These are phyloP conservation scores for Phycodurus eques DNA, from an alignment of 2,113 vertebrate species.

Conservation along the genomic window DNA sequence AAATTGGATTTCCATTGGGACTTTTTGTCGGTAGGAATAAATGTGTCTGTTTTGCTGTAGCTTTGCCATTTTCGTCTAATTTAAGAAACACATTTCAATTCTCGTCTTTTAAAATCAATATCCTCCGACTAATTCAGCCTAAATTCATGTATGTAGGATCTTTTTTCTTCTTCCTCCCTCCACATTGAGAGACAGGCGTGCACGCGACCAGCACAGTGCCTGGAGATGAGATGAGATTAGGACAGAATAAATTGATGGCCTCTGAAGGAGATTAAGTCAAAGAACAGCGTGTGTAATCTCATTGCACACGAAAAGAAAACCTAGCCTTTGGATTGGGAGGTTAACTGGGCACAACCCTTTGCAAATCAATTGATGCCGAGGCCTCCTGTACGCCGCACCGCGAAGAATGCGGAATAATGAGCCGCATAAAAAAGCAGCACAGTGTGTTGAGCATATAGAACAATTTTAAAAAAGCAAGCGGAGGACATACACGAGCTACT, in stretches of 20 bases:
- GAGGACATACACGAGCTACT: not conserved
- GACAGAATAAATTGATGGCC: slow-evolving; percentile 61
- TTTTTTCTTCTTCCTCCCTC: no score
- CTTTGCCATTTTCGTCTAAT: no score
- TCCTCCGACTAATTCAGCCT: not conserved
- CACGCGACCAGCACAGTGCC: slow-evolving; percentile 50
- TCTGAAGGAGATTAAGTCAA: slow-evolving; percentile 69
- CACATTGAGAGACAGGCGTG: slow-evolving; percentile 2
- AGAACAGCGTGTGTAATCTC: slow-evolving; percentile 64
- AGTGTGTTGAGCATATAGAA: not conserved
- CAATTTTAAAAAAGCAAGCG: not conserved
- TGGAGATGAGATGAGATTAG: slow-evolving; percentile 72
- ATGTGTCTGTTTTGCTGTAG: no score
- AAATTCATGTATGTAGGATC: not conserved
- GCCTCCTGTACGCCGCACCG: not conserved
- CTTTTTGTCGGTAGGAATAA: no score
- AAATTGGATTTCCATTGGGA: no score
- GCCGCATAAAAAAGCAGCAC: slow-evolving; percentile 16
- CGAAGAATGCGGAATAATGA: slow-evolving; percentile 22
- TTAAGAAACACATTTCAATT: not conserved
- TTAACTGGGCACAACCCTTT: slow-evolving; percentile 39
- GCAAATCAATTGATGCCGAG: slow-evolving; percentile 19
- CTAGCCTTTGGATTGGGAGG: slow-evolving; percentile 50
- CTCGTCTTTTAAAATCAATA: not conserved
- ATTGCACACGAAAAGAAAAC: slow-evolving; percentile 65